Conservation (phyloP, 2,888 invertebrate genomes). For the Stenoptilia bipunctidactyla region DNA sequence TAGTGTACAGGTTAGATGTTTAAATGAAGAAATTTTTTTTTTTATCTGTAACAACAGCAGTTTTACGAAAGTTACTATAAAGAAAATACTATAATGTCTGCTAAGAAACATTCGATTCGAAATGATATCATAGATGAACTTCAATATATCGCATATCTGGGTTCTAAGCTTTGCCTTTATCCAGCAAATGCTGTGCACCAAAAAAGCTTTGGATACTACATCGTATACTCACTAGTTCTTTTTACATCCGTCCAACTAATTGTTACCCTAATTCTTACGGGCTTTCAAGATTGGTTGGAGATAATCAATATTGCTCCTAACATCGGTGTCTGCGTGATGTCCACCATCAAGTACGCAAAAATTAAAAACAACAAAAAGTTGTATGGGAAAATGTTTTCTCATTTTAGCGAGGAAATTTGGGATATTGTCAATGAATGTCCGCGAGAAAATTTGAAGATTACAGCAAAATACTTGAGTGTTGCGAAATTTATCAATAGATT, state of each 20-base stretch:
- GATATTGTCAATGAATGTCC: slow-evolving; percentile 24
- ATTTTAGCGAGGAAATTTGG: slow-evolving; percentile 37
- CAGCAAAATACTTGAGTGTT: slow-evolving; percentile 26
- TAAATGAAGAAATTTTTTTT: no score
- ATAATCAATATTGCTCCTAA: slow-evolving; percentile 47
- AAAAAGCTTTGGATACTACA: slow-evolving; percentile 20
- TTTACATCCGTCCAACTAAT: slow-evolving; percentile 33
- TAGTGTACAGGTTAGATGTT: no score
- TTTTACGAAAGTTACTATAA: no score
- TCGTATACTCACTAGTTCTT: slow-evolving; percentile 23
- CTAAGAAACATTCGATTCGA: neutral
- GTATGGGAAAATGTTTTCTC: slow-evolving; percentile 32
- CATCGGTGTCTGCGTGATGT: slow-evolving; percentile 40
- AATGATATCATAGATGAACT: slow-evolving; percentile 20
- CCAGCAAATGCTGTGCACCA: slow-evolving; percentile 33
- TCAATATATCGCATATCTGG: slow-evolving; percentile 28
- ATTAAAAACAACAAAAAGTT: slow-evolving; percentile 27
- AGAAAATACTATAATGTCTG: no score
- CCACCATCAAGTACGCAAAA: slow-evolving; percentile 35
- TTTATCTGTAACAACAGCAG: no score
- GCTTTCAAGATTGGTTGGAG: slow-evolving; percentile 34
- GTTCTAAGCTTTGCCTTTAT: slow-evolving; percentile 32
- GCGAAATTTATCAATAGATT: slow-evolving; percentile 30
- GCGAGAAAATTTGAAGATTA: slow-evolving; percentile 23
- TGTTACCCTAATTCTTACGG: slow-evolving; percentile 28